Percentiles rank a stretch among this genome's conserved stretches.
Evolutionary conservation across 2,888 invertebrate species (phyloP).

Genomic region (Callosobruchus maculatus): DNA sequence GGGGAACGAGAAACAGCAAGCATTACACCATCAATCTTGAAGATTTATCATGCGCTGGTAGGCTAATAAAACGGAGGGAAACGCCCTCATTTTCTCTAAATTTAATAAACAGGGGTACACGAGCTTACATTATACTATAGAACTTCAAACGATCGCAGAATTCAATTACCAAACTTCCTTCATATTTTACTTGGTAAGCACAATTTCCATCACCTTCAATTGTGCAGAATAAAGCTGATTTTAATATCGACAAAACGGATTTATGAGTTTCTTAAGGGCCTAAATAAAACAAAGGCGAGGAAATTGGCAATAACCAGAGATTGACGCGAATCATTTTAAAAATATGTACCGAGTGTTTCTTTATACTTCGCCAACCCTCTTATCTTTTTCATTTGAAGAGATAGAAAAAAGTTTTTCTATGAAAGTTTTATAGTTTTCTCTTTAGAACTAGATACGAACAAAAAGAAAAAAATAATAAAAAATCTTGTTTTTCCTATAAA

Average conservation of each 20-base stretch:
- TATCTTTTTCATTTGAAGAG: too few relatives aligned
- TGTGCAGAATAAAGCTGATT: neutral
- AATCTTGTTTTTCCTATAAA: too few relatives aligned
- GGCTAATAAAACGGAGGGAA: neutral
- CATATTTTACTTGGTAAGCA: neutral
- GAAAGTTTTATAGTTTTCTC: too few relatives aligned
- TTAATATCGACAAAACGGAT: neutral
- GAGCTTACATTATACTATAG: neutral
- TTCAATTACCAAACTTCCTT: neutral
- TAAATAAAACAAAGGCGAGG: too few relatives aligned
- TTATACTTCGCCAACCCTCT: too few relatives aligned
- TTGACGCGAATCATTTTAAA: too few relatives aligned
- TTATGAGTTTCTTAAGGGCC: neutral
- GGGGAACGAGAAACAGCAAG: neutral
- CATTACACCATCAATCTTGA: neutral
- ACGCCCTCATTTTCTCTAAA: neutral
- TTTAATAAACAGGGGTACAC: neutral
- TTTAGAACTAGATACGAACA: too few relatives aligned
- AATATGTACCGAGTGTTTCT: too few relatives aligned
- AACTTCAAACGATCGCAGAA: neutral
- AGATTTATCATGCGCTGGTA: neutral
- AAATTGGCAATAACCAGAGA: too few relatives aligned
- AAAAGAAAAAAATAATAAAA: too few relatives aligned
- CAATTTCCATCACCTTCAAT: neutral
- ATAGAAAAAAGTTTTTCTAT: too few relatives aligned